Conservation (phyloP, 2,888 invertebrate species). For the Ichneumon xanthorius region DNA sequence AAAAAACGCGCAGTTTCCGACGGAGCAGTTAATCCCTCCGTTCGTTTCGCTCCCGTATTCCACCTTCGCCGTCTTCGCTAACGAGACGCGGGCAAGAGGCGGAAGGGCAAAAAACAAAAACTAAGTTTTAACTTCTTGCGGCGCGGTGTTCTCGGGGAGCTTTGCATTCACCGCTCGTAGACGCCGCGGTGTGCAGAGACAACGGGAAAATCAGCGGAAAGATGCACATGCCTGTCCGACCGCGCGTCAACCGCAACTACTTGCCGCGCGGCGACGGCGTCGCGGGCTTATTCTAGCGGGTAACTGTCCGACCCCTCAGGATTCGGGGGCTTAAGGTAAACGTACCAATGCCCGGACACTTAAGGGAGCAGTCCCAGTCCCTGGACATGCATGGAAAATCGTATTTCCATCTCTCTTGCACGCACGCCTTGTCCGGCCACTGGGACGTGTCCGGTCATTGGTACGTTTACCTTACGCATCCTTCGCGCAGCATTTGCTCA, state of each 20-base stretch:
- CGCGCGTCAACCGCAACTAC: slow-evolving; percentile 58
- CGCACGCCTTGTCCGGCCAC: no score
- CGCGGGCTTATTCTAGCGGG: slow-evolving; percentile 35
- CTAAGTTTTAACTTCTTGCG: slow-evolving; percentile 44
- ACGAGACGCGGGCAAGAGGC: slow-evolving; percentile 50
- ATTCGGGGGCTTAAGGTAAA: no score
- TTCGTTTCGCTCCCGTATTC: slow-evolving; percentile 10
- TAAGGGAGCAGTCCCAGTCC: no score
- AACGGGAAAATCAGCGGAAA: slow-evolving; percentile 21
- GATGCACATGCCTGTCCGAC: slow-evolving; percentile 48
- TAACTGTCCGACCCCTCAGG: slow-evolving; percentile 2
- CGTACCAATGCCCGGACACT: no score
- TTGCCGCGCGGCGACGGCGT: slow-evolving; percentile 49
- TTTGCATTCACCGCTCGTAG: slow-evolving; percentile 2
- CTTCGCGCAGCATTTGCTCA: not conserved
- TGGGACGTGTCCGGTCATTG: no score
- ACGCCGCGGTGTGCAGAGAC: not conserved
- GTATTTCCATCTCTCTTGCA: no score
- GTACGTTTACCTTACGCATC: no score
- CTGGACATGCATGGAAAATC: no score
- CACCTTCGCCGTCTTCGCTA: slow-evolving; percentile 48
- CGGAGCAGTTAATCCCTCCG: slow-evolving; percentile 16
- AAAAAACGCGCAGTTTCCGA: slow-evolving; percentile 15
- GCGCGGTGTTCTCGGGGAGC: not conserved
- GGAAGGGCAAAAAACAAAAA: slow-evolving; percentile 14